Evolutionary conservation across 1,140 invertebrate genomes (phyloP), one percentile per base, ranked within the genome.

Genomic region (Nymphalis io): DNA sequence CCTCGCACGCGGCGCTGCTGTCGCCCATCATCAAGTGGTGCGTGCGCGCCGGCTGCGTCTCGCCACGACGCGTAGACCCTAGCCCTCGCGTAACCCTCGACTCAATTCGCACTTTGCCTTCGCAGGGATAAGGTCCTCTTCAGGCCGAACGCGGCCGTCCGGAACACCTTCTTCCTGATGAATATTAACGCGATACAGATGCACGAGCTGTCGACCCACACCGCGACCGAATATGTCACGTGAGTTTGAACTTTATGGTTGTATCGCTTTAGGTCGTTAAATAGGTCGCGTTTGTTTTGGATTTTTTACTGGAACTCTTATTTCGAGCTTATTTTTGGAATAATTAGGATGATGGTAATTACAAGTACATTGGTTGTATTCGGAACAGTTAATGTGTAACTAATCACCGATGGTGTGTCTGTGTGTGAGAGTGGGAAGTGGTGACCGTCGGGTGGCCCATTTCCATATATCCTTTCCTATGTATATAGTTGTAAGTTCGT

Each of bases 161-260:
- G 87, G 61, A 91, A 91, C 72, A 88, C 89, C 1, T 92, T 92
- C 83, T 92, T 92, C 84, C 78, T 92, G 5, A 90, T 92, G 82
- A 92, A 92, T 82, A 90, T 92, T 72, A 91, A 91, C 73, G 86
- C 88, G 0, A 81, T 89, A 1, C 89, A 92, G 70, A 92, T 92
- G 91, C 91, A 92, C 76, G 90, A 92, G 33, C 79, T 92, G 0
- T 88, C 89, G 11, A 83, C 87, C 40, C 86, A 84, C 70, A 85
- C 84, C 1, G 58, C 82, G 21, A 74, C 84, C 0, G 91, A 92
- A 66, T 92, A 91, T 55, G 76, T 84, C 70, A 89, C 81, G 90
- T 92, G 67, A 85, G 90, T 76, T 21, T 13, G 16, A 11, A 8
- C 48, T 39, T 60, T n/a, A 5, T 66, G 6, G 4, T 15, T 39